Evolutionary conservation across 2,888 invertebrate species (phyloP).

Genomic region (Chesias legatella): DNA sequence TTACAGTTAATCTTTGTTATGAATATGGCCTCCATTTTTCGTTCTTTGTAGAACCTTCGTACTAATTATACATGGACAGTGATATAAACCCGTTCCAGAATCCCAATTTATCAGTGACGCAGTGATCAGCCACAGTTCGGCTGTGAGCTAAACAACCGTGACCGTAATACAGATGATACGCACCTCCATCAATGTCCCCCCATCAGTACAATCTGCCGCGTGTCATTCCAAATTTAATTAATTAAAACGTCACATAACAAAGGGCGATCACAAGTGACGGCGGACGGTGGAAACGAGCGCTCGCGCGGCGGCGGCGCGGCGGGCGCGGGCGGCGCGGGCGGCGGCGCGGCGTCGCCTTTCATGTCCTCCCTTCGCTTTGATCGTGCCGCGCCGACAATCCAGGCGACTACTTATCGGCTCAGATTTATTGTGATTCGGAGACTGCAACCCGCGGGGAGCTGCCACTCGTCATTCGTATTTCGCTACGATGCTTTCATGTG

Average conservation of each 20-base stretch:
- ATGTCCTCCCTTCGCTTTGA: constrained; percentile 74
- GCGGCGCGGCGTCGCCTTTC: constrained; percentile 67
- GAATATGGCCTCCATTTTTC: no score
- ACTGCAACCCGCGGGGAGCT: constrained; percentile 60
- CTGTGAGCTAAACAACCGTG: constrained; percentile 6
- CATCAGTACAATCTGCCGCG: constrained; percentile 51
- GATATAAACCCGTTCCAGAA: neutral
- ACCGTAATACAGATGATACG: constrained; percentile 3
- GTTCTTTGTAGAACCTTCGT: no score
- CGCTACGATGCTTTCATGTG: constrained; percentile 44
- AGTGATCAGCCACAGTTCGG: neutral
- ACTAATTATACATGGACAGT: no score
- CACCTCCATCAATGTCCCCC: constrained; percentile 35
- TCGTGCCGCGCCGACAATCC: constrained; percentile 75
- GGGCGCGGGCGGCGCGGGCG: constrained; percentile 49
- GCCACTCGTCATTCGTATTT: constrained; percentile 39
- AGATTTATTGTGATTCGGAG: constrained; percentile 79
- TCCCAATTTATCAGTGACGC: no score
- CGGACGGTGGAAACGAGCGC: constrained; percentile 59
- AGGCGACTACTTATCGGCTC: constrained; percentile 77
- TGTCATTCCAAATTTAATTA: constrained; percentile 64
- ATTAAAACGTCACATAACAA: constrained; percentile 55
- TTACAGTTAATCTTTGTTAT: no score
- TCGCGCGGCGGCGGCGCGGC: constrained; percentile 40
- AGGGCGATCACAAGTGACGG: constrained; percentile 54